Conservation (phyloP, 2,113 vertebrate genomes). For the Chionodraco myersi region DNA sequence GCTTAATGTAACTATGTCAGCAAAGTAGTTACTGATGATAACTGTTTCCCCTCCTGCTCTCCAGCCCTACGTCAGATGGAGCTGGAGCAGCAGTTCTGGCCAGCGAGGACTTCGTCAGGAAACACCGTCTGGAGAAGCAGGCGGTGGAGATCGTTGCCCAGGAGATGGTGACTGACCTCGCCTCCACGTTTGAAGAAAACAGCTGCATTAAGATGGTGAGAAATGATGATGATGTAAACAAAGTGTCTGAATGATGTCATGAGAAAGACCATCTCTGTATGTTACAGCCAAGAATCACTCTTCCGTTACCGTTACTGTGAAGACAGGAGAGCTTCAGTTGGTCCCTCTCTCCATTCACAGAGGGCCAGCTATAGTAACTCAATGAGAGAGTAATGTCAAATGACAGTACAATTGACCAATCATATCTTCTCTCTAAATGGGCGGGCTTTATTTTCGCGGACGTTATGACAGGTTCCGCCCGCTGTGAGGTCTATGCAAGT, state of each 20-base stretch:
- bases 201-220: slow-evolving; percentile 91
- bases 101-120: slow-evolving; percentile 89
- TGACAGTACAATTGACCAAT: too few relatives aligned
- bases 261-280: too few relatives aligned
- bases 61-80: slow-evolving; percentile 94
- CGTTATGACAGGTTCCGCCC: too few relatives aligned
- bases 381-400: too few relatives aligned
- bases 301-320: too few relatives aligned
- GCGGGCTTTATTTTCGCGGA: too few relatives aligned
- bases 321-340: too few relatives aligned
- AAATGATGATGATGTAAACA: background rate
- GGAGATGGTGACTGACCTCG: slow-evolving; percentile 92
- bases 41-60: background rate
- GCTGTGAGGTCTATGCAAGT: too few relatives aligned
- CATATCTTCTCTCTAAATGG: too few relatives aligned
- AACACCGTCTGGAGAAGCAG: slow-evolving; percentile 84
- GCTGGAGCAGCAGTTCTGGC: slow-evolving; percentile 93
- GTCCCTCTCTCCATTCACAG: too few relatives aligned
- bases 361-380: too few relatives aligned
- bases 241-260: background rate
- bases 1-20: background rate
- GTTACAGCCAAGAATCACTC: background rate
- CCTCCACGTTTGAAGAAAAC: slow-evolving; percentile 90
- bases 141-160: slow-evolving; percentile 97
- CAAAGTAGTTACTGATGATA: background rate